A percentile compares a stretch with the other conserved stretches of the same genome.
phyloP scores from a whole-genome alignment of 2,888 invertebrate genomes.

The Julus scanicus region DNA sequence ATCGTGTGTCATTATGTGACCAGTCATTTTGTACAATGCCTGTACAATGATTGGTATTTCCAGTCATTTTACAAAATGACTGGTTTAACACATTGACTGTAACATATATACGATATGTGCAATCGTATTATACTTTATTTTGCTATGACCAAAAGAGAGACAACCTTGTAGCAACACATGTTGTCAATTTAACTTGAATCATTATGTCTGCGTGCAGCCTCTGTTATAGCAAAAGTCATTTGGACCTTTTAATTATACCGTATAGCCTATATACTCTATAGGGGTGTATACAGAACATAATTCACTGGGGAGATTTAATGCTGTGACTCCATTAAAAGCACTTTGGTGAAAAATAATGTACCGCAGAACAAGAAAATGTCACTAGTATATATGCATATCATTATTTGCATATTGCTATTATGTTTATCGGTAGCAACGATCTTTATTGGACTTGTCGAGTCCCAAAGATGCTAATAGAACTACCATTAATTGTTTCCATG shows the following conservation, averaged over 20 bases:
- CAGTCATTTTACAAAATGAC: no score
- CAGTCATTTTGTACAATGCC: no score
- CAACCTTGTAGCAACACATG: neutral
- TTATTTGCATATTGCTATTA: conserved; percentile 37
- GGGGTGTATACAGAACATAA: neutral
- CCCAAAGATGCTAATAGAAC: conserved; percentile 12
- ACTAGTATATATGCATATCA: neutral
- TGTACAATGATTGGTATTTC: no score
- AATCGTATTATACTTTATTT: neutral
- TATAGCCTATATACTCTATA: neutral
- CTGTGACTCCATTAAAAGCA: neutral
- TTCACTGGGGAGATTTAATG: neutral
- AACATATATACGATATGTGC: no score
- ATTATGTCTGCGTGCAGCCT: neutral
- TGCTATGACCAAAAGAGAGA: neutral
- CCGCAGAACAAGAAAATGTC: neutral
- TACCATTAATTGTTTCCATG: conserved; percentile 12
- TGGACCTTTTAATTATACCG: neutral
- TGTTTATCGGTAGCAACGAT: neutral
- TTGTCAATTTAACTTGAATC: neutral
- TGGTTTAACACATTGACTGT: no score
- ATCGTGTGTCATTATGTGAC: no score
- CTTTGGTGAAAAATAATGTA: conserved; percentile 6
- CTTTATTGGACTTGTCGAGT: conserved; percentile 40
- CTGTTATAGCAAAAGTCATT: neutral